Evolutionary conservation across 2,888 invertebrate genomes (phyloP), one percentile per base, ranked within the genome.

Genomic region (Drosophila tanythrix): DNA sequence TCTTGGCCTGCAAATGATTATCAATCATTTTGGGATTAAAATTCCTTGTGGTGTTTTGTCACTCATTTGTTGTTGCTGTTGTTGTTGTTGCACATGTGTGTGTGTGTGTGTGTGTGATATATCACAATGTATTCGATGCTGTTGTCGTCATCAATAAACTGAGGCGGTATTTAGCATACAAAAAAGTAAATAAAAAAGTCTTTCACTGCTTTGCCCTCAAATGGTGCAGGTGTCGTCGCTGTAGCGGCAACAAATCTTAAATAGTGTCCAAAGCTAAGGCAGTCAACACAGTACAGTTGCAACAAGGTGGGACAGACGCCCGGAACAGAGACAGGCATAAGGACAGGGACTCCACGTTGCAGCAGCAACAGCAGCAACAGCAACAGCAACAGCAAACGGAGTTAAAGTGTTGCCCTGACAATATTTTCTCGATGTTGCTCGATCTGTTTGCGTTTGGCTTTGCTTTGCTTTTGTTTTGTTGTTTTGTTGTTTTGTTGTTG

Each of bases 21-120:
- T 88, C 88, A 90, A 88, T 88, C 88, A 88, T 88, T 89, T 88
- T 85, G 88, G 88, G 88, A 88, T 88, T 88, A 88, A 88, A 90
- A 88, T 88, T 90, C 91, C 83, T 85, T 90, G 85, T 88, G 88
- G 88, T 90, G 88, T 88, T 88, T 88, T 88, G 89, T 90, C 88
- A 89, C 89, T 63, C 90, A 90, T 79, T 88, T 82, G 74, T 72
- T 78, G 68, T 73, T 74, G 67, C 53, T 65, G 55, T 21, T 50
- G 50, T 43, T 60, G 52, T 38, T 43, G n/a, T 21, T 43, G 21
- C 43, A 35, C 31, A 27, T 33, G n/a, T 35, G 57, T n/a, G 56
- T 70, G 36, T 61, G 56, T 25, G 31, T 50, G 43, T 43, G 43
- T 43, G 43, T 43, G 21, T 53, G 73, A 76, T 78, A 80, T 77